Evolutionary conservation across 1,140 invertebrate genomes (phyloP).

Genomic region (Idris sp.): DNA sequence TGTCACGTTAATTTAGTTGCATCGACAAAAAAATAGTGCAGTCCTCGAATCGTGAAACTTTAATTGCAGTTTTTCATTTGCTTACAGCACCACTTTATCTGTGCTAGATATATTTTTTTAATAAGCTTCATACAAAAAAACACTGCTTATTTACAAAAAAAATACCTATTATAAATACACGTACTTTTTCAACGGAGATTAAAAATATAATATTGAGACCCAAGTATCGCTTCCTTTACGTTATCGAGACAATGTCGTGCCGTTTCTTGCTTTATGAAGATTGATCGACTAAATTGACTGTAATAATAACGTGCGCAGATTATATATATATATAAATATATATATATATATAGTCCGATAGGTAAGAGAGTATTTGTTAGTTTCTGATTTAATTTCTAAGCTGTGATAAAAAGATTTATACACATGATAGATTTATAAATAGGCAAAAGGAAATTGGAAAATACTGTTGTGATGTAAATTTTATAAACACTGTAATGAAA

Average conservation of each 20-base stretch:
- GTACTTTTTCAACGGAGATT: constrained; percentile 27
- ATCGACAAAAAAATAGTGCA: background rate
- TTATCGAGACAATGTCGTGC: constrained; percentile 8
- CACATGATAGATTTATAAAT: no score
- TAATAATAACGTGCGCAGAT: no score
- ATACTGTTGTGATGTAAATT: no score
- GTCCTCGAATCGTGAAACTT: constrained; percentile 39
- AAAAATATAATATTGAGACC: constrained; percentile 44
- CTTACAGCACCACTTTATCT: constrained; percentile 37
- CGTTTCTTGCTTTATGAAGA: background rate
- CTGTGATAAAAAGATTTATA: no score
- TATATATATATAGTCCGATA: no score
- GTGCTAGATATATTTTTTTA: constrained; percentile 29
- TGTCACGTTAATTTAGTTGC: no score
- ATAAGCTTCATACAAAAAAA: constrained; percentile 40
- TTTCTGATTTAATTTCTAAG: no score
- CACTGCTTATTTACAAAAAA: constrained; percentile 24
- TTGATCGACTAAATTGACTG: constrained; percentile 17
- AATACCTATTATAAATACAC: constrained; percentile 24
- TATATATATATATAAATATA: no score
- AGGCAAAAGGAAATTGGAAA: no score
- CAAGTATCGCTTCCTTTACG: constrained; percentile 9
- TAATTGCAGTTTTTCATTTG: constrained; percentile 46
- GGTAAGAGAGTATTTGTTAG: no score
- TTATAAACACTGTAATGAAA: no score